phyloP scores from a whole-genome alignment of 2,113 vertebrate genomes.

The Notarius quadriscutis region DNA sequence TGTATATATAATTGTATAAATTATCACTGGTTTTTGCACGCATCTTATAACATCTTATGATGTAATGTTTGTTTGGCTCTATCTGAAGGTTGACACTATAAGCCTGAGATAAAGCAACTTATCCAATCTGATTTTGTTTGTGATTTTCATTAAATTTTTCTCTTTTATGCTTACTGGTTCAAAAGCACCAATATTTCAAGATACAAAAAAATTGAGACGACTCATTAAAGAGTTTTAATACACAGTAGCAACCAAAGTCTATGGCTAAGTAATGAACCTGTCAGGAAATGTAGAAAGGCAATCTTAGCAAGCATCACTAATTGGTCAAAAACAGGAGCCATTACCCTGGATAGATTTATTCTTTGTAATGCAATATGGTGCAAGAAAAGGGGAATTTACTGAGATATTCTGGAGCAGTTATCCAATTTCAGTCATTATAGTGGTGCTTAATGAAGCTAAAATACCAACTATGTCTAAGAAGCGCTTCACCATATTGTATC shows the following conservation, averaged over 20 bases:
- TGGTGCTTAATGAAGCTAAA: neutral
- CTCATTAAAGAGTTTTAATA: neutral
- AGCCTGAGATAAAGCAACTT: neutral
- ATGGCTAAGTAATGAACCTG: neutral
- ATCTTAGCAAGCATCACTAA: neutral
- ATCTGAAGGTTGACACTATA: neutral
- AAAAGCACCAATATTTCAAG: neutral
- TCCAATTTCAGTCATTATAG: neutral
- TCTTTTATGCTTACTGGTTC: neutral
- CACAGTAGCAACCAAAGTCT: neutral
- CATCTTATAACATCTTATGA: neutral
- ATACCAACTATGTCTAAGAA: neutral
- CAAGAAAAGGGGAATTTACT: neutral
- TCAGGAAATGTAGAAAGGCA: neutral
- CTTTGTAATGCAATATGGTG: constrained; percentile 14
- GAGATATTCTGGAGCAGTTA: neutral
- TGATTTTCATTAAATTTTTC: neutral
- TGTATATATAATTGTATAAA: no score
- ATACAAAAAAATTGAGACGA: neutral
- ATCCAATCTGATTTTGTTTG: neutral
- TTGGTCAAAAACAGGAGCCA: neutral
- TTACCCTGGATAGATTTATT: neutral
- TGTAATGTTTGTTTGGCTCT: neutral
- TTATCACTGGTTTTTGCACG: neutral
- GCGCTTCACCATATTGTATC: neutral